Base-by-base conservation (phyloP, 2,797 vertebrate genomes). In the Enteromius trimaculatus region DNA sequence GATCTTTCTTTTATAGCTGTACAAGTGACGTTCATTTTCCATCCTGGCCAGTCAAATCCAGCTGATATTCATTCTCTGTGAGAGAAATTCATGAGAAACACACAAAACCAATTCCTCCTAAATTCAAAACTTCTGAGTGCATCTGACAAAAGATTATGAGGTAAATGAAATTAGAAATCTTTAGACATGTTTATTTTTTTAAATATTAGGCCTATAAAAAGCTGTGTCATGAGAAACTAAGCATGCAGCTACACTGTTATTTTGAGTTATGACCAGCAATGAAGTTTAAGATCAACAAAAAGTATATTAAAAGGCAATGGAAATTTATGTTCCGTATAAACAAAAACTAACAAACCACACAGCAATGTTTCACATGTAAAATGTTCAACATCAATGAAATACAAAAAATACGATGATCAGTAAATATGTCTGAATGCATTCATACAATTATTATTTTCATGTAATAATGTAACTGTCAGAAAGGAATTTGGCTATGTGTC, bases 21-120 rank as follows among this genome's bases (percentile, higher is more conserved):
- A 88, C 91, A 91, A 91, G 84, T 88, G 88, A 77, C 75, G 53
- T 83, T 87, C 68, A 84, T 91, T 91, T 87, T 90, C 44, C 86
- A 83, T 74, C 86, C 79, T 47, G 31, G 62, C 53, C 37, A 44
- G 13, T 55, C 31, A 76, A 86, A 77, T 86, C 70, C 58, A 85
- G 81, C 66, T 80, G 53, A 84, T 75, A 80, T 84, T 29, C 26
- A 23, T 81, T 76, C 47, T 62, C 64, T 68, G 77, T 60, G 77
- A 60, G 72, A 76, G 84, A 84, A 83, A 89, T 82, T 79, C 65
- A 89, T 87, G 55, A 84, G 86, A 90, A 90, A 91, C 88, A 90
- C 88, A 89, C 88, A 89, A 89, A 66, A 47, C 4, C 16, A 62
- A 37, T 53, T 51, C 16, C 31, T 23, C 13, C 26, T 21, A 34